These are phyloP conservation scores for Formica aserva DNA, from an alignment of 2,888 invertebrate species.

Conservation along the genomic window DNA sequence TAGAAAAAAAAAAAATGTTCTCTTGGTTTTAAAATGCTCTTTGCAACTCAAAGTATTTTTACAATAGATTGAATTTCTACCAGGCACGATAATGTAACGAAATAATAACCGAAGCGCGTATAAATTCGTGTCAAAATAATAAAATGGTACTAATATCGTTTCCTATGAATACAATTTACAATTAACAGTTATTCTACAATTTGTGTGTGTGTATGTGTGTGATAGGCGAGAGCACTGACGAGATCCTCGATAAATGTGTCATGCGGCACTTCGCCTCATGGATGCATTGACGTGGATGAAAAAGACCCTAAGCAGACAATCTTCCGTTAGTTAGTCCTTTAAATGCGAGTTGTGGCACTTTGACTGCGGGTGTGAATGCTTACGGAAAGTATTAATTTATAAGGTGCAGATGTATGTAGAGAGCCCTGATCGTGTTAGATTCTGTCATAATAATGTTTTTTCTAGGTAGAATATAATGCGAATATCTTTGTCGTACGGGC, in stretches of 20 bases:
- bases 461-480: constrained; percentile 48
- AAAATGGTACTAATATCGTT: background rate
- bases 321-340: constrained; percentile 78
- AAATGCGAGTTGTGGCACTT: constrained; percentile 73
- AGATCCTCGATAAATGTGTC: constrained; percentile 18
- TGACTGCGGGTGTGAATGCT: constrained; percentile 67
- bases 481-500: constrained; percentile 42
- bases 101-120: constrained; percentile 19
- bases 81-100: constrained; percentile 7
- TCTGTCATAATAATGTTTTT: constrained; percentile 52
- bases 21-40: background rate
- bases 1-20: background rate
- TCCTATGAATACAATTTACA: constrained; percentile 10
- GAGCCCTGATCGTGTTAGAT: constrained; percentile 55
- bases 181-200: constrained; percentile 16
- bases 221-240: background rate
- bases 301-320: constrained; percentile 81
- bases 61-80: constrained; percentile 16
- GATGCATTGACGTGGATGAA: constrained; percentile 75
- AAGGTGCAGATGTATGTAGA: constrained; percentile 64
- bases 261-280: constrained; percentile 59
- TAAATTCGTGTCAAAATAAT: constrained; percentile 26
- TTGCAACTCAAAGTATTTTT: constrained; percentile 10
- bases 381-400: constrained; percentile 83
- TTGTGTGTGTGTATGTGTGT: background rate